Base-by-base conservation (phyloP, 2,888 invertebrate genomes). In the Lamellibrachia satsuma region DNA sequence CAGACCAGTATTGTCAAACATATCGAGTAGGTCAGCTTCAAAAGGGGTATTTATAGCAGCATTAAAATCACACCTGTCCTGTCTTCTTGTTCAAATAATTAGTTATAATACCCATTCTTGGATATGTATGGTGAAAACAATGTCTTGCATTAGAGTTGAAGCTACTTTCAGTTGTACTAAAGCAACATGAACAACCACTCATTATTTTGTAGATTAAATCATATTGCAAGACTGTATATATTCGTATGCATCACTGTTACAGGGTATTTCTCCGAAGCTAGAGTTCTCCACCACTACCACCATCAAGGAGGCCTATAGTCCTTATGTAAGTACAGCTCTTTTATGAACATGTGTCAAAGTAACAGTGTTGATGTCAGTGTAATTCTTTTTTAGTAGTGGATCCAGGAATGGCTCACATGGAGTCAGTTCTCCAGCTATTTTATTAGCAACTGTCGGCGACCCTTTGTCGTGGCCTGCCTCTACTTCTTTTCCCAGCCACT, bases 191-290 rank as follows among this genome's bases (percentile, higher is more conserved):
- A 75, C 75, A 75, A 75, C 22, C 8, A 52, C 75, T 92, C 52
- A 52, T 92, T 52, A 39, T 27, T 55, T 75, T 22, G 75, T 75
- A 22, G 75, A n/a, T 22, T 22, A 4, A 15, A 22, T 75, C 75
- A 75, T 0, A 75, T 15, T 22, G 22, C n/a, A 22, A n/a, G 22
- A 22, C 75, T 75, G 39, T 39, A 90, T 52, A 11, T 52, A n/a
- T 93, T 39, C 4, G 55, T 57, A 27, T 39, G 15, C 52, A 22
- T 92, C n/a, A 51, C 15, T 93, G 39, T 91, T 94, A 60, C 94
- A 96, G 96, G 96, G 96, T n/a, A 96, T 96, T 90, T 95, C 96
- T 57, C 96, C 96, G 90, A 96, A 96, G 93, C 93, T 96, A 52
- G 96, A 96, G 94, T 96, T 96, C 94, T 94, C 96, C 8, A 96